Conservation (phyloP, 2,888 invertebrate species). For the Apeira syringaria region DNA sequence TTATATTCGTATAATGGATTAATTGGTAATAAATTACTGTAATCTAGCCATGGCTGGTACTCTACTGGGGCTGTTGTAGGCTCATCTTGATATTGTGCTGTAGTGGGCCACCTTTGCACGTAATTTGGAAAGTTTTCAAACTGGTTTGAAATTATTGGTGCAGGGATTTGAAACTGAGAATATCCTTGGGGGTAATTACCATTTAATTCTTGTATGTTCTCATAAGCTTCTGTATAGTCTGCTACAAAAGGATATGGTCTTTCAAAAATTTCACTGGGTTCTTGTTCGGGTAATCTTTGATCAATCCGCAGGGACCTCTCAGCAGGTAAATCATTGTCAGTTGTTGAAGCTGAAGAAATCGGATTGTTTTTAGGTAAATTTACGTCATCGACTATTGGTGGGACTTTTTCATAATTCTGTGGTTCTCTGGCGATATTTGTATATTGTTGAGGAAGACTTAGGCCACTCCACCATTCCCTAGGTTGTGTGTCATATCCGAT, state of each 20-base stretch:
- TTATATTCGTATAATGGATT: neutral
- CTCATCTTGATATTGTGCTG: neutral
- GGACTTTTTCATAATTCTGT: neutral
- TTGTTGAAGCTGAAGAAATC: neutral
- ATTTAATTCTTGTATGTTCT: neutral
- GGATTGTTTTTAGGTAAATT: neutral
- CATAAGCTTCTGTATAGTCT: neutral
- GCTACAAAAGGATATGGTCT: neutral
- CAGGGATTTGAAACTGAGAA: slow-evolving; percentile 2
- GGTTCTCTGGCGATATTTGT: neutral
- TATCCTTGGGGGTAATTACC: neutral
- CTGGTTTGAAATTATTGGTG: neutral
- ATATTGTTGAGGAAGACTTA: neutral
- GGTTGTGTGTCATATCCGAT: neutral
- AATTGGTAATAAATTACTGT: neutral
- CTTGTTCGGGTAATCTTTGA: neutral
- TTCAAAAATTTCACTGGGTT: neutral
- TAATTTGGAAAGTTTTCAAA: neutral
- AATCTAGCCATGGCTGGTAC: slow-evolving; percentile 2
- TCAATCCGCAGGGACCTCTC: neutral
- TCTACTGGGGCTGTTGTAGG: neutral
- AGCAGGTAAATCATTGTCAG: neutral
- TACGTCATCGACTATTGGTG: neutral
- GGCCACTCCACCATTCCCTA: slow-evolving; percentile 1
- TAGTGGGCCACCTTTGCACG: neutral